Conservation (phyloP, 2,888 invertebrate genomes). For the Nymphalis c-album region DNA sequence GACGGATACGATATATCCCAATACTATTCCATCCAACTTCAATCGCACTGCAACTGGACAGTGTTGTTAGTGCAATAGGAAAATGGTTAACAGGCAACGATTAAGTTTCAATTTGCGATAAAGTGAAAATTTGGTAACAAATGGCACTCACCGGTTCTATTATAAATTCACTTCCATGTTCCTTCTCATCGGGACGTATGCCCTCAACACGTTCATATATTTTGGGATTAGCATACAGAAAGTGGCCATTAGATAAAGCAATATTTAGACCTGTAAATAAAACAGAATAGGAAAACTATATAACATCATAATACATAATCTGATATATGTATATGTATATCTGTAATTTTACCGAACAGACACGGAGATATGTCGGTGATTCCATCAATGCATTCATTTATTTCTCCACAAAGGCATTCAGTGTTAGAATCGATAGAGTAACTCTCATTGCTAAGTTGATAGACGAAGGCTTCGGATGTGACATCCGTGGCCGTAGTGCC, state of each 20-base stretch:
- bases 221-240: constrained; percentile 82
- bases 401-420: constrained; percentile 82
- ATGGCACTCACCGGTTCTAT: constrained; percentile 83
- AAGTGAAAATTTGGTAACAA: too few species aligned
- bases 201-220: constrained; percentile 83
- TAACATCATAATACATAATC: neutral
- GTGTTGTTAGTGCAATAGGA: too few species aligned
- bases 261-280: constrained; percentile 83
- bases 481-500: constrained; percentile 46
- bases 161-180: constrained; percentile 68
- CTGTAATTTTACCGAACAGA: constrained; percentile 83
- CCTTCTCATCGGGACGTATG: constrained; percentile 74
- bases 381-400: constrained; percentile 78
- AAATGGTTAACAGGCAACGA: too few species aligned
- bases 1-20: too few species aligned
- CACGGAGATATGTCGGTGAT: constrained; percentile 86
- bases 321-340: too few species aligned
- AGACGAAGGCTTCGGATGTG: constrained; percentile 83
- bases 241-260: constrained; percentile 82
- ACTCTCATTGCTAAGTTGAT: constrained; percentile 81
- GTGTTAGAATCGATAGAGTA: constrained; percentile 83
- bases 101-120: too few species aligned
- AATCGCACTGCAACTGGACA: too few species aligned
- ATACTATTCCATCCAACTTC: too few species aligned
- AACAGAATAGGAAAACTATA: neutral